These are phyloP conservation scores for Rhodophaea formosa DNA, from an alignment of 2,888 invertebrate genomes.

Conservation along the genomic window DNA sequence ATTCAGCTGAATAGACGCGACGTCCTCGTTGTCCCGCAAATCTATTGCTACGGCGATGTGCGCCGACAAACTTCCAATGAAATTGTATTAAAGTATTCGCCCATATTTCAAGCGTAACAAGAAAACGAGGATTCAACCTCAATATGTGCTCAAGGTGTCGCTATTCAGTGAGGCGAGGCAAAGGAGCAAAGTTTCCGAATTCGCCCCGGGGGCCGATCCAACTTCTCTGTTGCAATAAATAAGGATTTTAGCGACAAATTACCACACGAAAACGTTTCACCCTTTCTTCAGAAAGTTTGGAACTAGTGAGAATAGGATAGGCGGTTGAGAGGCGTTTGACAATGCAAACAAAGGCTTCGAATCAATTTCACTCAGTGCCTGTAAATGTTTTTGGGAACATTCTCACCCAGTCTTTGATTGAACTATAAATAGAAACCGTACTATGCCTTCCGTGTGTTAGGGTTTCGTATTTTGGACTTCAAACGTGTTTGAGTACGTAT, in stretches of 20 bases:
- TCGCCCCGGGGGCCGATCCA: conserved; percentile 75
- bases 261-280: conserved; percentile 74
- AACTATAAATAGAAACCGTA: not conserved
- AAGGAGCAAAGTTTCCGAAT: conserved; percentile 75
- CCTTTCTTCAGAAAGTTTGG: conserved; percentile 64
- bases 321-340: conserved; percentile 35
- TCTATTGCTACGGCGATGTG: conserved; percentile 26
- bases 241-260: conserved; percentile 81
- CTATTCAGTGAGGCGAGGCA: conserved; percentile 74
- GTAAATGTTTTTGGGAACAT: conserved; percentile 26
- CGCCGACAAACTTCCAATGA: conserved; percentile 40
- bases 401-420: conserved; percentile 11
- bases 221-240: conserved; percentile 78
- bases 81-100: conserved; percentile 63
- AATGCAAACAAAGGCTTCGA: conserved; percentile 43
- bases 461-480: not conserved
- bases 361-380: conserved; percentile 27
- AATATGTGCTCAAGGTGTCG: conserved; percentile 77
- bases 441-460: not conserved
- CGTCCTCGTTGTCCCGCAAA: conserved; percentile 38
- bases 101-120: conserved; percentile 71
- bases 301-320: conserved; percentile 63
- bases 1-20: conserved; percentile 38
- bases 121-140: conserved; percentile 73
- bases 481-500: not conserved